Percentiles rank a stretch among this genome's conserved stretches.
Conservation (phyloP, 2,797 vertebrate species). For the Enoplosus armatus region DNA sequence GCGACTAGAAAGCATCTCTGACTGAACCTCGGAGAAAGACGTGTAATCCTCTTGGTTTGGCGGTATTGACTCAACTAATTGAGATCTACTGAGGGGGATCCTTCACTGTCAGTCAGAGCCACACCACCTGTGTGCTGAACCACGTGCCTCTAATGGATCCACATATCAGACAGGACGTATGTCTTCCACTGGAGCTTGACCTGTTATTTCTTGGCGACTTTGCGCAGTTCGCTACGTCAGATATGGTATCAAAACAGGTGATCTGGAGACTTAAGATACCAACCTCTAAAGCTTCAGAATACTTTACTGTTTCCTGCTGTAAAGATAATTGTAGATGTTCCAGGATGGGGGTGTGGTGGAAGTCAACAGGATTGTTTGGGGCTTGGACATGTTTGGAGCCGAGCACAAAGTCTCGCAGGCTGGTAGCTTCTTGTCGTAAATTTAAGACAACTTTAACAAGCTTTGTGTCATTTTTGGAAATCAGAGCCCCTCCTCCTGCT, state of each 20-base stretch:
- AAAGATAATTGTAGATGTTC: constrained; percentile 79
- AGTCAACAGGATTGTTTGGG: constrained; percentile 69
- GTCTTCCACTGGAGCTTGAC: constrained; percentile 23
- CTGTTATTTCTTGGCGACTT: constrained; percentile 12
- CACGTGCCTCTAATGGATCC: neutral
- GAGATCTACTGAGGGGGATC: constrained; percentile 24
- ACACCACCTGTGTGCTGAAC: constrained; percentile 8
- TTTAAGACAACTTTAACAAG: constrained; percentile 66
- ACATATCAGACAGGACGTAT: neutral
- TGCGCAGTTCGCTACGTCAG: constrained; percentile 27
- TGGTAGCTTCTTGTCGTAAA: constrained; percentile 52
- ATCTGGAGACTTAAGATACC: constrained; percentile 53
- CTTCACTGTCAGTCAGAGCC: constrained; percentile 31
- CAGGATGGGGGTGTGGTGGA: constrained; percentile 66
- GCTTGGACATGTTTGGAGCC: constrained; percentile 65
- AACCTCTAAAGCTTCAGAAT: constrained; percentile 44
- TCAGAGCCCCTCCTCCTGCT: constrained; percentile 24
- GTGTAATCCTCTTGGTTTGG: constrained; percentile 34
- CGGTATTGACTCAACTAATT: constrained; percentile 58
- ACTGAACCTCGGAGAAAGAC: constrained; percentile 26
- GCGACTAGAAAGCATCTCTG: constrained; percentile 49
- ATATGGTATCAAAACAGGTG: constrained; percentile 46
- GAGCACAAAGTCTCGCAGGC: constrained; percentile 35
- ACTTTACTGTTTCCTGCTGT: constrained; percentile 79
- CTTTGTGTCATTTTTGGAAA: constrained; percentile 56